Conservation (phyloP, 2,113 vertebrate genomes). For the Rhinopomastus cyanomelas region DNA sequence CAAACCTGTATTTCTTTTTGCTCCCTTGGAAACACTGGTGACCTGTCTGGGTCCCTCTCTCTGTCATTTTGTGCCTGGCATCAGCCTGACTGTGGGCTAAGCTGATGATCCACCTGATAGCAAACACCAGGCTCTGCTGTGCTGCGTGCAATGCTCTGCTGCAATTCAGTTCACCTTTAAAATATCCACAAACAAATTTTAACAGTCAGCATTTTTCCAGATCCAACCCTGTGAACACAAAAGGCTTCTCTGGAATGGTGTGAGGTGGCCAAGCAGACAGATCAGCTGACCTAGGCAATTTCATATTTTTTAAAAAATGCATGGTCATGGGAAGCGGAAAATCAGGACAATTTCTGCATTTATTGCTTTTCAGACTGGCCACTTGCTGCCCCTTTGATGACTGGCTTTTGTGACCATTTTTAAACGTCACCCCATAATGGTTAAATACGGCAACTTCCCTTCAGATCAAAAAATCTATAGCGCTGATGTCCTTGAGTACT, state of each 20-base stretch:
- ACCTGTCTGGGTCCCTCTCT: neutral
- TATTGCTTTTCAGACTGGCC: neutral
- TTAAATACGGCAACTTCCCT: slow-evolving; percentile 5
- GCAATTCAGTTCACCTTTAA: neutral
- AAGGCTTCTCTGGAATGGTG: neutral
- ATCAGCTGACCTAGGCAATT: neutral
- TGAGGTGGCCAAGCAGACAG: neutral
- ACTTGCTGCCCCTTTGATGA: neutral
- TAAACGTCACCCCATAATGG: neutral
- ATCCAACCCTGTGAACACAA: neutral
- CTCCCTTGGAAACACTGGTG: neutral
- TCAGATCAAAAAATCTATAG: neutral
- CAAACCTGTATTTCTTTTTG: neutral
- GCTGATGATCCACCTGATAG: neutral
- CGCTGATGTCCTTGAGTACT: neutral
- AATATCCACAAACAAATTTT: neutral
- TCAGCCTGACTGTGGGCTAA: neutral
- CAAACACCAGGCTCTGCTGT: neutral
- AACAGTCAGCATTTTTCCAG: neutral
- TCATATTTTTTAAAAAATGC: neutral
- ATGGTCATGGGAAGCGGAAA: neutral
- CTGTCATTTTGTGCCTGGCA: neutral
- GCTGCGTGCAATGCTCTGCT: neutral
- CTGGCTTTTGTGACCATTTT: neutral
- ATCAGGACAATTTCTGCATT: neutral